Evolutionary conservation across 2,888 invertebrate species (phyloP).

Genomic region (Megamerina dolium): DNA sequence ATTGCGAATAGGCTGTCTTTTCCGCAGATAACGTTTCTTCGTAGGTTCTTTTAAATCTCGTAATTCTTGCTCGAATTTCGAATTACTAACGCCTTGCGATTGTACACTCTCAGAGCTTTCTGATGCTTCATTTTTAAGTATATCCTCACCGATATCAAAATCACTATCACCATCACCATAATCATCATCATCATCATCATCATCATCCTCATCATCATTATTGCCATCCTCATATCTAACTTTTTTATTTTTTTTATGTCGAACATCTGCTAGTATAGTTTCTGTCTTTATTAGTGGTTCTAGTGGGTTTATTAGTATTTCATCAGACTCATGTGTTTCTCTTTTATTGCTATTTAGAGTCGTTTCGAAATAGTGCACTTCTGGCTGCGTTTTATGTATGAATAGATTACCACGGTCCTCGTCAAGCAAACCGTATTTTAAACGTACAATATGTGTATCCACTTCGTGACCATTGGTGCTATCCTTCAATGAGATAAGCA

Average conservation of each 20-base stretch:
- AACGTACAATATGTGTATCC: conserved; percentile 18
- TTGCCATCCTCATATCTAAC: background rate
- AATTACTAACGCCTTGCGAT: too few relatives aligned
- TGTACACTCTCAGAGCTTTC: too few relatives aligned
- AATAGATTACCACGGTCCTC: conserved; percentile 17
- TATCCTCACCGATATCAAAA: conserved; percentile 6
- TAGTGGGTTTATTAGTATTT: background rate
- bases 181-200: conserved; percentile 14
- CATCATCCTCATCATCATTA: background rate
- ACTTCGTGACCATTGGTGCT: too few relatives aligned
- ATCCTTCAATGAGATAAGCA: too few relatives aligned
- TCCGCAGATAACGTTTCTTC: too few relatives aligned
- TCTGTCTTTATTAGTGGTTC: too few relatives aligned
- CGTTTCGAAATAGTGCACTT: conserved; percentile 28
- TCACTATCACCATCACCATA: conserved; percentile 8
- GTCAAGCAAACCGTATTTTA: conserved; percentile 29
- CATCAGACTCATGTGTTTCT: too few relatives aligned
- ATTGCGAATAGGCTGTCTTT: too few relatives aligned
- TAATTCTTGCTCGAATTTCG: too few relatives aligned
- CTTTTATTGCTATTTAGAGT: conserved; percentile 23
- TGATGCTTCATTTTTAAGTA: too few relatives aligned
- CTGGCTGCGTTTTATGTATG: conserved; percentile 19
- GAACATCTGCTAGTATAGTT: conserved; percentile 1
- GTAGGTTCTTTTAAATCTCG: too few relatives aligned
- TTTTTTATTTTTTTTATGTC: background rate